Evolutionary conservation across 2,888 invertebrate genomes (phyloP), one percentile per base, ranked within the genome.

Genomic region (Ophion costatus): DNA sequence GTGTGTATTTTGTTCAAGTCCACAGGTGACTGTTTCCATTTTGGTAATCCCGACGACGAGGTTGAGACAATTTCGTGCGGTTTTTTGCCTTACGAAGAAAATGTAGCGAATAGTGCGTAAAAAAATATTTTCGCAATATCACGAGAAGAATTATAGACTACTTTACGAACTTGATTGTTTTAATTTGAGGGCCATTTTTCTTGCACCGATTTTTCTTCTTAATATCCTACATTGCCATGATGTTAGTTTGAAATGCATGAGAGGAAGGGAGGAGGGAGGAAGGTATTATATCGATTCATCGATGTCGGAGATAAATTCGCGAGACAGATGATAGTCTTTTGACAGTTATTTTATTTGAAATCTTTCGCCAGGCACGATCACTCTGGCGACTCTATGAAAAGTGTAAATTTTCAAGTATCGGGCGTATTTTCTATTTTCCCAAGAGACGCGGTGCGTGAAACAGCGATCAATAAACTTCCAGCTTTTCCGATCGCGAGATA

Each of bases 11-110:
- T 73, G 24, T 79, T 88, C 10, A 92, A 83, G 67, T 92, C 88
- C 5, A 92, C 80, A 2, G 92, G 92, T 9, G 92, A 92, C 78
- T 92, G 92, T 38, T 83, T 87, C 91, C 92, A 92, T 85, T 90
- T 92, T n/a, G 92, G 91, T n/a, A 86, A 38, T 7, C 90, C 90
- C 5, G 89, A 85, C 1, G 90, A 91, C 33, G 91, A 91, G 1
- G 91, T 90, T n/a, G 88, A 88, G 9, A 86, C 22, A 33, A 86
- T 7, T 0, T 59, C 14, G 0, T 7, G 0, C 6, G 17, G 6
- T 67, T 76, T 82, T 38, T 45, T 70, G 64, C 14, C 80, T 84
- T 81, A 9, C 20, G 17, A 33, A 70, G 24, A 59, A 24, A 56
- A 75, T 24, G 3, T 22, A 10, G 1, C n/a, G 45, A 45, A 67